Evolutionary conservation across 2,113 vertebrate genomes (phyloP).

Genomic region (Atrichornis clamosus): DNA sequence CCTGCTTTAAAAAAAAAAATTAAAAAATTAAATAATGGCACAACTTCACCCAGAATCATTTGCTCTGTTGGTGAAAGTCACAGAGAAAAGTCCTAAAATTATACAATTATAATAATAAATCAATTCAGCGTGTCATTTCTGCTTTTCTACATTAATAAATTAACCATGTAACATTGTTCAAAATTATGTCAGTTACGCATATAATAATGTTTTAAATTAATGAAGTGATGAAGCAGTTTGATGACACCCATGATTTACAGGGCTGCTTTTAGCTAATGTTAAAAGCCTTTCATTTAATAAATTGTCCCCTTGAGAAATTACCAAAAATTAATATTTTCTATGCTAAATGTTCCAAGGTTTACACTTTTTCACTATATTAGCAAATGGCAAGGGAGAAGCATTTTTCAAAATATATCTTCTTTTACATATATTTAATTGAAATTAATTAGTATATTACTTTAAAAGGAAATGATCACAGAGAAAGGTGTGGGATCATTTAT

Average conservation of each 20-base stretch:
- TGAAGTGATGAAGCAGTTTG: constrained; percentile 89
- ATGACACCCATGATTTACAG: constrained; percentile 87
- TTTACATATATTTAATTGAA: constrained; percentile 85
- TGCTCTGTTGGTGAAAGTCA: constrained; percentile 75
- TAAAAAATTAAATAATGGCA: background rate
- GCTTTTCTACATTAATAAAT: constrained; percentile 87
- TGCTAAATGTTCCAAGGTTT: constrained; percentile 84
- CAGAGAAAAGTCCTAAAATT: constrained; percentile 80
- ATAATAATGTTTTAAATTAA: constrained; percentile 95
- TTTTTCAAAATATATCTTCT: constrained; percentile 81
- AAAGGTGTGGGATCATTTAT: constrained; percentile 73
- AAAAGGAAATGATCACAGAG: constrained; percentile 70
- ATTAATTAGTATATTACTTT: constrained; percentile 81
- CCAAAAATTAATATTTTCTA: constrained; percentile 89
- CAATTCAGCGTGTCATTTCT: constrained; percentile 79
- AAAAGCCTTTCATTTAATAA: constrained; percentile 86
- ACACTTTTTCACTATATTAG: constrained; percentile 84
- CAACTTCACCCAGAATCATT: constrained; percentile 57
- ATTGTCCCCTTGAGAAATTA: constrained; percentile 85
- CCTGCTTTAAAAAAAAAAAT: background rate
- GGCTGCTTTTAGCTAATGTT: constrained; percentile 89
- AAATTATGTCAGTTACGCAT: constrained; percentile 89
- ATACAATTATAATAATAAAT: constrained; percentile 83
- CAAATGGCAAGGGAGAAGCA: constrained; percentile 74
- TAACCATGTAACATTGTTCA: constrained; percentile 91